Evolutionary conservation across 2,888 invertebrate genomes (phyloP), one percentile per base, ranked within the genome.

Genomic region (Oscheius sp.): DNA sequence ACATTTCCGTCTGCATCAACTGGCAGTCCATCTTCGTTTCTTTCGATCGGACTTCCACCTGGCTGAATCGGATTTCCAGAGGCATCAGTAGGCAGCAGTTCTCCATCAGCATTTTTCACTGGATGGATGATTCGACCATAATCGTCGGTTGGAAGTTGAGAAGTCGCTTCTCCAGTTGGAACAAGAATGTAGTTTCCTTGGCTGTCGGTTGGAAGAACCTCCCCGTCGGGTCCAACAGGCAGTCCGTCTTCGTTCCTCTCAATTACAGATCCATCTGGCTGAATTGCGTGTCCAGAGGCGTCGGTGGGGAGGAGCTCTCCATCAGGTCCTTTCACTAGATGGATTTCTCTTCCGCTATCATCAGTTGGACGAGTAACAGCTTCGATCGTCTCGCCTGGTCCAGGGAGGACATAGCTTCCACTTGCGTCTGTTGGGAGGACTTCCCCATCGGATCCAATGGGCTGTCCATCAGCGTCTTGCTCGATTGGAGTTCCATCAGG

Each of bases 221-320:
- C 61, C 31, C 73, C 74, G 20, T 72, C 71, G 15, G 8, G 37
- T 12, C 65, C 65, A 17, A 78, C 34, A 33, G 72, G 70, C 25
- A 37, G 69, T 17, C 82, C 82, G 8, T 31, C 50, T 8, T 65
- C 66, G 55, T 82, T 78, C 6, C 71, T 75, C n/a, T 79, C 55
- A 6, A 53, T 50, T 31, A 65, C 57, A 39, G 69, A 55, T 48
- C 69, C 72, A 25, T 69, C 65, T n/a, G 71, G 72, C 31, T 66
- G 66, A 15, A 75, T 65, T 64, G 67, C 71, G 23, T 69, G 45
- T 17, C 74, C 72, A 4, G 72, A 64, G 10, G 65, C 64, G 58
- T 79, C 76, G 37, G 75, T 81, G 12, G 75, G 73, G n/a, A 81
- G 65, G 4, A 66, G 64, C 10, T 78, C 53, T 15, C 76, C 78